Evolutionary conservation across 2,113 vertebrate genomes (phyloP).

Genomic region (Verasper variegatus): DNA sequence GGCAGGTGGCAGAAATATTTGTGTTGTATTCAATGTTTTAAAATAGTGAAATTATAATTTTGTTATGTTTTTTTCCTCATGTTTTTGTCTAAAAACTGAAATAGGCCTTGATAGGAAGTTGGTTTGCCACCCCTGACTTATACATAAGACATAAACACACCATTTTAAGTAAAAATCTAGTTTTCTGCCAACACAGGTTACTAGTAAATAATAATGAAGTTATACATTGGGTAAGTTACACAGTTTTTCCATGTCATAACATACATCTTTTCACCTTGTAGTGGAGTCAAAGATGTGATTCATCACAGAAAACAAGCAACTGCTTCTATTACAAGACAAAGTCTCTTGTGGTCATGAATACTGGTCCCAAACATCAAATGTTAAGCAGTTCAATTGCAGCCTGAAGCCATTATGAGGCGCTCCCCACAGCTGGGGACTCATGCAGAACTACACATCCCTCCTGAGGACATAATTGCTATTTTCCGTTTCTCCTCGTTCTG

Average conservation of each 20-base stretch:
- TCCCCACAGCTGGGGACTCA: constrained; percentile 15
- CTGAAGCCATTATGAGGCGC: constrained; percentile 28
- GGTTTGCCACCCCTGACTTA: too few relatives aligned
- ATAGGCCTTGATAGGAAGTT: too few relatives aligned
- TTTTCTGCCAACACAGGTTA: too few relatives aligned
- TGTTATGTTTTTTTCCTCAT: too few relatives aligned
- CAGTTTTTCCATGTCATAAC: background rate
- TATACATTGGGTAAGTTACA: background rate
- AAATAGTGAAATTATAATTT: too few relatives aligned
- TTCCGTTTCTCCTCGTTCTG: constrained; percentile 33
- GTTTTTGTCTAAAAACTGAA: too few relatives aligned
- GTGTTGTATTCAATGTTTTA: too few relatives aligned
- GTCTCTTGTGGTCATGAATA: background rate
- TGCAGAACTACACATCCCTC: constrained; percentile 15
- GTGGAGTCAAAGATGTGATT: background rate
- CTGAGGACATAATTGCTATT: constrained; percentile 30
- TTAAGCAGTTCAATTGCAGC: constrained; percentile 33
- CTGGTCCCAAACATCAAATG: constrained; percentile 14
- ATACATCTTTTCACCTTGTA: background rate
- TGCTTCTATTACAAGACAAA: background rate
- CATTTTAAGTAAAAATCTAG: too few relatives aligned
- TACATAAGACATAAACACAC: too few relatives aligned
- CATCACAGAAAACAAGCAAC: background rate
- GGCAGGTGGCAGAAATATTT: background rate
- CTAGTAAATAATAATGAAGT: background rate